Base-by-base conservation (phyloP, 2,113 vertebrate species). In the Psilopsiagon aymara region DNA sequence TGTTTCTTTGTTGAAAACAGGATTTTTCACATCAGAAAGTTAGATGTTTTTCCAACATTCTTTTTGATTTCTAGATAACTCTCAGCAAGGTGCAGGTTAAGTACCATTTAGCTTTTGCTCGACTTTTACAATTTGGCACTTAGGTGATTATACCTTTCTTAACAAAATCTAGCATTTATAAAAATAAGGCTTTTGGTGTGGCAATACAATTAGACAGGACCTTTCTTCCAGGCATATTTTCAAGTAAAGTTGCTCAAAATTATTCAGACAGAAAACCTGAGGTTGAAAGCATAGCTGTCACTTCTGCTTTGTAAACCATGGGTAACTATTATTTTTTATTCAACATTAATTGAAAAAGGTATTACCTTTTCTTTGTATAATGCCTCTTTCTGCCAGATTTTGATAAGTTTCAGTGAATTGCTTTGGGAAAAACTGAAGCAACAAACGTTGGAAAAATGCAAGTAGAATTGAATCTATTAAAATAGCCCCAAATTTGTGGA, bases 101-200 rank as follows among this genome's bases (percentile, higher is more conserved):
- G 4, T 11, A 10, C 10, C 12, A 11, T n/a, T 53, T n/a, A 52
- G 3, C 5, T 83, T 77, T 52, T 2, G 0, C 13, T 13, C 24
- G 35, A 41, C 21, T 92, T 94, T 93, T 74, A 28, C 16, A 66
- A 3, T n/a, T 71, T 55, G 43, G 18, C 18, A 20, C 18, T 51
- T 28, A 2, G 13, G 13, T 46, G 25, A 27, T 43, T 46, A 11
- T 6, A 11, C 2, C 27, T 69, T 85, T 66, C 29, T 69, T 62
- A 41, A 28, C 44, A 80, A 62, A 17, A 76, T 9, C 27, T 73
- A 49, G 20, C 10, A 41, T 52, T 73, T 41, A 62, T 10, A 52
- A 29, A 27, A 86, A 25, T 9, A 55, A 55, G 8, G 18, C 17
- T 79, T 80, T 59, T 64, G 35, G 7, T 19, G 73, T 77, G 51